phyloP scores from a whole-genome alignment of 1,140 invertebrate species.

The Batillaria attramentaria region DNA sequence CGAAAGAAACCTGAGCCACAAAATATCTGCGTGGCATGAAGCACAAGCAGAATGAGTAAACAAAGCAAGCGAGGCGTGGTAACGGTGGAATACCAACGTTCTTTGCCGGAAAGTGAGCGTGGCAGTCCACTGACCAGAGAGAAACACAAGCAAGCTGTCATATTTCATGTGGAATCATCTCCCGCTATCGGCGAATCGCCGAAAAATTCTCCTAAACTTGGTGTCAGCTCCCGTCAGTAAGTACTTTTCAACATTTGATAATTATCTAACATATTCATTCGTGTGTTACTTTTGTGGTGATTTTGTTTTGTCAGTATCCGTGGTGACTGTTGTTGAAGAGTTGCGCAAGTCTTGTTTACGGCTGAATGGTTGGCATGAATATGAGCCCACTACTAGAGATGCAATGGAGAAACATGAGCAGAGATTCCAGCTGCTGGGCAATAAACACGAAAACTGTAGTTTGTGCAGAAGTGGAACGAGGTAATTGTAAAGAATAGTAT shows the following conservation, averaged over 20 bases:
- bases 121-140: slow-evolving; percentile 18
- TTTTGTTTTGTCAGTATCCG: not conserved
- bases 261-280: too few relatives aligned
- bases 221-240: not conserved
- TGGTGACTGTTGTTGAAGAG: not conserved
- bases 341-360: not conserved
- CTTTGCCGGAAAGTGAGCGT: slow-evolving; percentile 7
- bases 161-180: slow-evolving; percentile 21
- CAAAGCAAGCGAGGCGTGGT: slow-evolving; percentile 21
- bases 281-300: not conserved
- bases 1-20: too few relatives aligned
- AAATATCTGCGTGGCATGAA: too few relatives aligned
- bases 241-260: too few relatives aligned
- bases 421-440: not conserved
- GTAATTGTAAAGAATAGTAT: too few relatives aligned
- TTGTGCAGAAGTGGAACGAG: not conserved
- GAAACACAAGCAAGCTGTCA: slow-evolving; percentile 23
- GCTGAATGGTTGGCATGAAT: not conserved
- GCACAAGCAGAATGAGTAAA: slow-evolving; percentile 11
- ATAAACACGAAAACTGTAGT: not conserved
- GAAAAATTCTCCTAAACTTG: slow-evolving; percentile 7
- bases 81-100: slow-evolving; percentile 23
- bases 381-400: not conserved
- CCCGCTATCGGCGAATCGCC: slow-evolving; percentile 11
- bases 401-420: not conserved